Evolutionary conservation across 2,888 invertebrate genomes (phyloP).

Genomic region (Isoperla grammatica): DNA sequence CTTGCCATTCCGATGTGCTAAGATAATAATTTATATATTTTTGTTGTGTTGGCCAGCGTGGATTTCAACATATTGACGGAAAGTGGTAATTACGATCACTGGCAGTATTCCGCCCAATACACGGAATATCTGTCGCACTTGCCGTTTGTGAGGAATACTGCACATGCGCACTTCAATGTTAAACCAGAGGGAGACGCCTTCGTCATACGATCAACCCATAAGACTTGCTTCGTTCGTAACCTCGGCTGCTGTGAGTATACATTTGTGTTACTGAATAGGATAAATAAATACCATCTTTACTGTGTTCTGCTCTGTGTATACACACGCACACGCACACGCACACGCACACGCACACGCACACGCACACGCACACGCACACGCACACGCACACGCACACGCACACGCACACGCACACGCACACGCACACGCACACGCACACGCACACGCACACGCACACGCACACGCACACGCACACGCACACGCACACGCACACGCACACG

Average conservation of each 20-base stretch:
- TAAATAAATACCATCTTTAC: not conserved
- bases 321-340: not conserved
- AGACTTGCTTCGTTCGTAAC: constrained; percentile 55
- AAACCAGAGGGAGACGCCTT: constrained; percentile 48
- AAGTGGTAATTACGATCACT: constrained; percentile 59
- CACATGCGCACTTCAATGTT: constrained; percentile 54
- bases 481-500: no score
- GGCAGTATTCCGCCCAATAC: constrained; percentile 63
- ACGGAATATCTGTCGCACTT: constrained; percentile 58
- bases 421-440: no score
- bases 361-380: no score
- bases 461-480: no score
- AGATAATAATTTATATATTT: no score
- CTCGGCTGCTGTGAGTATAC: constrained; percentile 55
- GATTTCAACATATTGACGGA: constrained; percentile 58
- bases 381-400: no score
- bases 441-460: no score
- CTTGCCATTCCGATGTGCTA: no score
- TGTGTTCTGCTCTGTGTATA: no score
- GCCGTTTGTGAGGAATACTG: constrained; percentile 55
- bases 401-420: no score
- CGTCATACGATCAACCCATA: constrained; percentile 55
- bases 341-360: no score
- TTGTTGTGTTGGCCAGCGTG: constrained; percentile 42
- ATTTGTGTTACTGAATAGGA: constrained; percentile 1